phyloP scores from a whole-genome alignment of 2,797 vertebrate species.

The Molossus alvarezi region DNA sequence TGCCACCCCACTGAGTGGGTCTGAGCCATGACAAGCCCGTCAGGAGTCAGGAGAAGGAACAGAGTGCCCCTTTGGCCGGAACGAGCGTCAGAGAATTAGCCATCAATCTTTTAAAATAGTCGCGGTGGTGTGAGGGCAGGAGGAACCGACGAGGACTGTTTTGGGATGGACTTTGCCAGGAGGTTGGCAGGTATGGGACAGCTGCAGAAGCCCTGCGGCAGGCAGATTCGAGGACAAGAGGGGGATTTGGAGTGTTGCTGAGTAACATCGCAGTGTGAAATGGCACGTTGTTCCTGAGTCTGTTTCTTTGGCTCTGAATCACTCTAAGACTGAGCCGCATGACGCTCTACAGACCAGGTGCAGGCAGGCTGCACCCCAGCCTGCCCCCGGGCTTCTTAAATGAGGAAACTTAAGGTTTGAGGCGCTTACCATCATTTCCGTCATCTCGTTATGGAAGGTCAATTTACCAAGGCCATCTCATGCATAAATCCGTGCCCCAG shows the following conservation, averaged over 20 bases:
- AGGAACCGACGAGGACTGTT: not conserved
- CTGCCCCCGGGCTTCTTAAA: not conserved
- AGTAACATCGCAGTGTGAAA: not conserved
- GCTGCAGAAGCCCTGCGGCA: not conserved
- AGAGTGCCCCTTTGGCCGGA: not conserved
- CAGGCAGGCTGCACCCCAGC: not conserved
- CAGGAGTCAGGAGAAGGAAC: not conserved
- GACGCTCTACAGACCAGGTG: not conserved
- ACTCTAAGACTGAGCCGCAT: rapidly evolving
- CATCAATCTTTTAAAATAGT: not conserved
- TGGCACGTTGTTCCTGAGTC: not conserved
- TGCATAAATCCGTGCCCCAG: not conserved
- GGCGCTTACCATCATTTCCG: not conserved
- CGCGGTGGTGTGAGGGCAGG: not conserved
- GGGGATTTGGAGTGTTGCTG: not conserved
- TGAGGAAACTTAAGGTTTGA: constrained; percentile 11
- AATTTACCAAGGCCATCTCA: not conserved
- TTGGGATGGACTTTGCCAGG: not conserved
- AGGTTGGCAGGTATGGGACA: not conserved
- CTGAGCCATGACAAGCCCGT: not conserved
- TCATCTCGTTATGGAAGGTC: constrained; percentile 65
- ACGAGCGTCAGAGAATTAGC: not conserved
- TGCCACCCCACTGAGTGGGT: not conserved
- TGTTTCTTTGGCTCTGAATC: not conserved
- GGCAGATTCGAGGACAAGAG: not conserved